Conservation (phyloP, 1,140 invertebrate genomes). For the Drosophila teissieri region DNA sequence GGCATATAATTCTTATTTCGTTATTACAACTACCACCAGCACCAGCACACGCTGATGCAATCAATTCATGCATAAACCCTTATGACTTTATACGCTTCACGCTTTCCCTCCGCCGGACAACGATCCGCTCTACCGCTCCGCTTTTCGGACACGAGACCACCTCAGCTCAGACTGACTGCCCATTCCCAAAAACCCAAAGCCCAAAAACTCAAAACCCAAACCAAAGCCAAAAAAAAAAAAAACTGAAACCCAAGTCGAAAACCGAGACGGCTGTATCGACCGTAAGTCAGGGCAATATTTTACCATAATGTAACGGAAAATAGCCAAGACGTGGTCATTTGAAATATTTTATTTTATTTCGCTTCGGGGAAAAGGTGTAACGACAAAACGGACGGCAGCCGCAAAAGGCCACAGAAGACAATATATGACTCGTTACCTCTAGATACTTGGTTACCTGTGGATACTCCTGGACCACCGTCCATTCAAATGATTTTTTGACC, state of each 20-base stretch:
- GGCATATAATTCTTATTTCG: slow-evolving; percentile 74
- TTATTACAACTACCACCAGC: slow-evolving; percentile 44
- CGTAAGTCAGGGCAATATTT: slow-evolving; percentile 71
- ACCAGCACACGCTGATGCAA: slow-evolving; percentile 44
- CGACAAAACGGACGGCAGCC: slow-evolving; percentile 56
- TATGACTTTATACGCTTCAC: slow-evolving; percentile 81
- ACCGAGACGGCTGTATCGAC: slow-evolving; percentile 33
- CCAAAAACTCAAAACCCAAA: not conserved
- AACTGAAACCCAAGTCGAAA: slow-evolving; percentile 4
- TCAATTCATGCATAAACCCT: slow-evolving; percentile 83
- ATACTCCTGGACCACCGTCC: not conserved
- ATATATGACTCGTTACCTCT: slow-evolving; percentile 36
- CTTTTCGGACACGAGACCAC: slow-evolving; percentile 44
- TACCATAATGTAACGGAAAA: slow-evolving; percentile 82
- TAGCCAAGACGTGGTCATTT: slow-evolving; percentile 81
- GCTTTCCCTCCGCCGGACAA: slow-evolving; percentile 60
- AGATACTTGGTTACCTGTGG: not conserved
- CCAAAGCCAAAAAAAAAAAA: slow-evolving; percentile 4
- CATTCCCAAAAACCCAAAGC: slow-evolving; percentile 1
- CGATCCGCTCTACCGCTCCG: slow-evolving; percentile 31
- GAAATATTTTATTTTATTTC: slow-evolving; percentile 80
- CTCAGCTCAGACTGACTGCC: not conserved
- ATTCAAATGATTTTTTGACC: not conserved
- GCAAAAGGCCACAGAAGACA: slow-evolving; percentile 44
- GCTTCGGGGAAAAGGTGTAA: slow-evolving; percentile 70